Percentiles rank a stretch among this genome's conserved stretches.
phyloP scores from a whole-genome alignment of 2,888 invertebrate genomes.

The Phragmatobia fuliginosa region DNA sequence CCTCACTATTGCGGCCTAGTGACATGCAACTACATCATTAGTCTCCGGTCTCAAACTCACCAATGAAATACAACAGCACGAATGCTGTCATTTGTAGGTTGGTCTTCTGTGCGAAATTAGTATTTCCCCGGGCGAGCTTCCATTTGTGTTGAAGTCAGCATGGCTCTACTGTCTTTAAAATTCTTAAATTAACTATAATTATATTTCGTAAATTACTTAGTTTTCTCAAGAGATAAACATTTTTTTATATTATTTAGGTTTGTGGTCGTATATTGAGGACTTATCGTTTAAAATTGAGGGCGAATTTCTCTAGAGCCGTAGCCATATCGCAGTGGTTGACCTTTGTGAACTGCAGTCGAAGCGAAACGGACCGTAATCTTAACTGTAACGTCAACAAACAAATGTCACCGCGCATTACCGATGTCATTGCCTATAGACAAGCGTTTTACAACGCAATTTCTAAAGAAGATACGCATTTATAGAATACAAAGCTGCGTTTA shows the following conservation, averaged over 20 bases:
- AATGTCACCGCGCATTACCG: slow-evolving; percentile 23
- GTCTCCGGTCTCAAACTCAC: no score
- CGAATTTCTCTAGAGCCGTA: slow-evolving; percentile 34
- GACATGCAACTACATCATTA: no score
- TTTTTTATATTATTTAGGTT: not conserved
- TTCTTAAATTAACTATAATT: no score
- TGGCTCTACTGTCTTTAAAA: no score
- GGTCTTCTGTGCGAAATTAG: no score
- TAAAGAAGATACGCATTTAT: not conserved
- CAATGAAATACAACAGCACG: no score
- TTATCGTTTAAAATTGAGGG: slow-evolving; percentile 15
- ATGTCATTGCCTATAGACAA: slow-evolving; percentile 3
- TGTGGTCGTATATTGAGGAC: slow-evolving; percentile 3
- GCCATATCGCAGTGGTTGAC: slow-evolving; percentile 34
- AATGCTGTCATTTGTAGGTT: no score
- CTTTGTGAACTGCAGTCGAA: slow-evolving; percentile 38
- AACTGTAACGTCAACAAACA: slow-evolving; percentile 41
- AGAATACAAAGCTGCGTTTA: not conserved
- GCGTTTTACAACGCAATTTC: not conserved
- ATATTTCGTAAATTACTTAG: not conserved
- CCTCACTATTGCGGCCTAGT: no score
- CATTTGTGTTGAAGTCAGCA: no score
- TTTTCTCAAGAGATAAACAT: not conserved
- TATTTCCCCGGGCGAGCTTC: no score
- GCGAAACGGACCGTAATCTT: slow-evolving; percentile 43